Base-by-base conservation (phyloP, 2,113 vertebrate species). In the Tenrec ecaudatus region DNA sequence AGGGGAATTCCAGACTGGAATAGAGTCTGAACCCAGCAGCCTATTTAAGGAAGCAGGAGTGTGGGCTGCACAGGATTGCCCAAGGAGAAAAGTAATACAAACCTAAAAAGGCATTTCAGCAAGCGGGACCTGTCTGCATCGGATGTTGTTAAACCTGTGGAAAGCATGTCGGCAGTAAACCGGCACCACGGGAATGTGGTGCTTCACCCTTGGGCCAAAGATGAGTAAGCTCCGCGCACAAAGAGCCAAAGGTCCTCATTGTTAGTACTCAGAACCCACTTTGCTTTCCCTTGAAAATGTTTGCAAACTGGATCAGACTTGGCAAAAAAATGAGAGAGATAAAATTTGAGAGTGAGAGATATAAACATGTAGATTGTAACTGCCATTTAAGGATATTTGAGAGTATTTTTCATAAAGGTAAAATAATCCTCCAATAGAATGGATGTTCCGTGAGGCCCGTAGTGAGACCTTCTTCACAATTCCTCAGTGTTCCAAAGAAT, bases 41-140 rank as follows among this genome's bases (percentile, higher is more conserved):
- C 82, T 92, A 47, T 90, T 91, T 93, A 95, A 82, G 69, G 90
- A 93, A 73, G 19, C 36, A 58, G 27, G 76, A 82, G 36, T 23
- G 76, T 7, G 14, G 25, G 81, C 84, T 75, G 29, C 22, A 16
- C 43, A 33, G 79, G 87, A 89, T 80, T 31, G 76, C 25, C 62
- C 68, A 62, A 88, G 9, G 23, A 88, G 76, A 82, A 29, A 58
- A 79, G 66, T 19, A 29, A 33, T 4, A 3, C 77, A 62, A 77
- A 69, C 94, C 82, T 85, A 80, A 91, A 38, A 88, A 90, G 25
- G 60, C 33, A n/a, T 20, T 25, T 64, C 31, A n/a, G 15, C 6
- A n/a, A 33, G 8, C 1, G 8, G 2, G 9, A 1, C 6, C 12
- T 25, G 9, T 2, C 10, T 38, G 31, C 6, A 19, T 83, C 20